A percentile compares a stretch with the other conserved stretches of the same genome.
Conservation (phyloP, 1,140 invertebrate genomes). For the Galendromus occidentalis region DNA sequence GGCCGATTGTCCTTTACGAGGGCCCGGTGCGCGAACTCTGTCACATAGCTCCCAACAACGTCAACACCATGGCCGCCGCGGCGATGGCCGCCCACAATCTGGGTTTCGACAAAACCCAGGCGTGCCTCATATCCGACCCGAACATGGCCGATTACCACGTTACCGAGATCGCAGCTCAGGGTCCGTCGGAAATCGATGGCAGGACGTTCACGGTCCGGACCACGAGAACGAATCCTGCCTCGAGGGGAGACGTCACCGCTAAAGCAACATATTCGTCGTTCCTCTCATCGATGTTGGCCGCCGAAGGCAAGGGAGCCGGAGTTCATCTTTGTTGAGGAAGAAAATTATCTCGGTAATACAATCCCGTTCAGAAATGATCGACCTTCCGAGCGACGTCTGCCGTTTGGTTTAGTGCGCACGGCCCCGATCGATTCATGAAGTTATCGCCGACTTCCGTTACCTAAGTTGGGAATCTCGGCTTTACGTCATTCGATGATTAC, state of each 20-base stretch:
- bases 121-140: constrained; percentile 35
- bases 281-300: constrained; percentile 23
- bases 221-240: constrained; percentile 36
- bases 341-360: too few species aligned
- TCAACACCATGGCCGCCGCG: constrained; percentile 40
- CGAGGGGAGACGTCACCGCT: constrained; percentile 35
- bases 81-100: constrained; percentile 38
- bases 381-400: too few species aligned
- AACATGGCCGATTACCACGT: constrained; percentile 36
- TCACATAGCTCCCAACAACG: constrained; percentile 40
- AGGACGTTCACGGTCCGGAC: constrained; percentile 33
- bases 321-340: constrained; percentile 32
- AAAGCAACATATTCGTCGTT: constrained; percentile 37
- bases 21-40: constrained; percentile 36
- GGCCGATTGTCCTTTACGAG: constrained; percentile 32
- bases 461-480: too few species aligned
- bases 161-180: constrained; percentile 37
- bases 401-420: too few species aligned
- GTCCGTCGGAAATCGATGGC: constrained; percentile 28
- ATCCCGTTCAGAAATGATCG: too few species aligned
- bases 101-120: constrained; percentile 38
- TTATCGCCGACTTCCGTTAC: too few species aligned
- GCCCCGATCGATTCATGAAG: too few species aligned
- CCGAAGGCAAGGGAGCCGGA: constrained; percentile 26
- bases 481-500: too few species aligned